phyloP scores from a whole-genome alignment of 2,797 vertebrate species.

The Syndactyla subalaris region DNA sequence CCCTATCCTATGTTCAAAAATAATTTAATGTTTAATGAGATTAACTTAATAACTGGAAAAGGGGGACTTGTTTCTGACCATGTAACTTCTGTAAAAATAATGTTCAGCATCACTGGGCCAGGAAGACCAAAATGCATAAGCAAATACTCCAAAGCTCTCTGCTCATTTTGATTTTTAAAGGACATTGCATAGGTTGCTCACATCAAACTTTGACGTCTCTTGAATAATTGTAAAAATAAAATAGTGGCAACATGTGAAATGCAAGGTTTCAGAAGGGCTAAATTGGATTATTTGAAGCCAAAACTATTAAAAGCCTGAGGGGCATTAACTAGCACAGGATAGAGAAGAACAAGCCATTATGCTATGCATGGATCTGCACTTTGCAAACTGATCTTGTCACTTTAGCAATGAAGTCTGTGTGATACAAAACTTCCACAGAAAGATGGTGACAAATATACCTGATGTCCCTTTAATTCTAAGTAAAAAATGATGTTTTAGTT shows the following conservation, averaged over 20 bases:
- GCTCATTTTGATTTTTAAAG: conserved; percentile 32
- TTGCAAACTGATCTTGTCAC: background rate
- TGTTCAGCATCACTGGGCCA: background rate
- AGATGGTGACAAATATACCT: background rate
- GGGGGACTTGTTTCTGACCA: background rate
- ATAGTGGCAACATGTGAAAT: background rate
- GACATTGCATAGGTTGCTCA: background rate
- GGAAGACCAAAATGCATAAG: background rate
- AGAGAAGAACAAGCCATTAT: background rate
- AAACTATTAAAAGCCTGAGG: background rate
- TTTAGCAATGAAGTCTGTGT: background rate
- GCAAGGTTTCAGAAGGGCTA: background rate
- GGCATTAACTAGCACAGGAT: background rate
- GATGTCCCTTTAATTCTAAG: background rate
- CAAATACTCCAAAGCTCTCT: background rate
- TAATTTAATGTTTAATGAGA: background rate
- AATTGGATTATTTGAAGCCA: background rate
- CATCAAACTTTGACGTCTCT: background rate
- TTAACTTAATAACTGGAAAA: background rate
- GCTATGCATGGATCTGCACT: background rate
- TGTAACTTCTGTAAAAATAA: background rate
- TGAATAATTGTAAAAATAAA: background rate
- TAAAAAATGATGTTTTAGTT: background rate
- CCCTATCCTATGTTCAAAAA: background rate
- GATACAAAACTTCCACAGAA: background rate